These are phyloP conservation scores for Bujurquina vittata DNA, from an alignment of 2,113 vertebrate genomes.

Conservation along the genomic window DNA sequence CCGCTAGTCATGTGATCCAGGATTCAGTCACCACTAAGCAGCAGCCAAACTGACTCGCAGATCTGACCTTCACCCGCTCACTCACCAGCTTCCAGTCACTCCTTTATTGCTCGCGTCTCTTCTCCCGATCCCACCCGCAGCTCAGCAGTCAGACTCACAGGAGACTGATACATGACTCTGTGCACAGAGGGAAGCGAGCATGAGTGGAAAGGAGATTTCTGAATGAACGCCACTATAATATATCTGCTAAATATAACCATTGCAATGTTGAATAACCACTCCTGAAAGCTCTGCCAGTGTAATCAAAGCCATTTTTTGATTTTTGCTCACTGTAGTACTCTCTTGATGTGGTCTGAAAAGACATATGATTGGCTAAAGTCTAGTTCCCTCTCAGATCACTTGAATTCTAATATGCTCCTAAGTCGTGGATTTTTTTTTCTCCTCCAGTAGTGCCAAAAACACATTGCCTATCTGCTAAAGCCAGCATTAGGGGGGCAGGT, in stretches of 20 bases:
- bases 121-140: not conserved
- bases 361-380: not conserved
- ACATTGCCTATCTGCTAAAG: not conserved
- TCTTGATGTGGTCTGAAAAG: conserved; percentile 1
- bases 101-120: not conserved
- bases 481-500: conserved; percentile 15
- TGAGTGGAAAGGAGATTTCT: not conserved
- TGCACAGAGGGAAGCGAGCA: not conserved
- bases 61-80: not conserved
- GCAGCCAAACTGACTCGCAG: not conserved
- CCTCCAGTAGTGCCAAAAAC: not conserved
- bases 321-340: not conserved
- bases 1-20: not conserved
- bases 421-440: not conserved
- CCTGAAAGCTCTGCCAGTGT: not conserved
- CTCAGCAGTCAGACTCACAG: not conserved
- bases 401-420: not conserved
- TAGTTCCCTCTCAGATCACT: not conserved
- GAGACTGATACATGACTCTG: not conserved
- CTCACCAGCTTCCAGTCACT: not conserved
- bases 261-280: not conserved
- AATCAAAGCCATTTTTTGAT: not conserved
- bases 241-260: not conserved
- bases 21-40: not conserved
- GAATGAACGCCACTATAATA: not conserved